Evolutionary conservation across 1,140 invertebrate species (phyloP).

Genomic region (Mycetomoellerius zeteki): DNA sequence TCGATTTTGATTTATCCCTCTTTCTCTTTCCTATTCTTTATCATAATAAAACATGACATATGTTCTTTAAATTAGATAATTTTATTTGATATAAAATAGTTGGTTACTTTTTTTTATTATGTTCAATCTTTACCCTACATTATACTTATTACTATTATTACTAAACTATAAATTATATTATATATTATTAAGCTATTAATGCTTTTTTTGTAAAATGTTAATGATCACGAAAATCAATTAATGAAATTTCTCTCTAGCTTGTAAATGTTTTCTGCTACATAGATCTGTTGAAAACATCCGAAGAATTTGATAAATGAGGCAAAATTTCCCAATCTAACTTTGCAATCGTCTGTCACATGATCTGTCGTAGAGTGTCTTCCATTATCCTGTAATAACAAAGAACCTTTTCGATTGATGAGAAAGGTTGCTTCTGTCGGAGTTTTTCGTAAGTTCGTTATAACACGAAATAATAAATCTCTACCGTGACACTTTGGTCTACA

Average conservation of each 20-base stretch:
- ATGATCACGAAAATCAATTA: neutral
- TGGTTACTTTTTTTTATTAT: neutral
- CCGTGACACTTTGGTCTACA: constrained; percentile 28
- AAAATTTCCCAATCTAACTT: constrained; percentile 48
- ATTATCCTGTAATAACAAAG: constrained; percentile 49
- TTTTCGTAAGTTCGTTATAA: constrained; percentile 49
- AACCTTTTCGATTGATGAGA: constrained; percentile 29
- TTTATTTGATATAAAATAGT: neutral
- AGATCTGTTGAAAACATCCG: constrained; percentile 29
- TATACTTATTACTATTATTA: neutral
- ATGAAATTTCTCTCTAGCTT: neutral
- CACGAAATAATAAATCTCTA: constrained; percentile 46
- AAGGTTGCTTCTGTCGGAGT: constrained; percentile 33
- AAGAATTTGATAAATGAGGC: constrained; percentile 30
- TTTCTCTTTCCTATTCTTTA: neutral
- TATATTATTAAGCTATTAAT: neutral
- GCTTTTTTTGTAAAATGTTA: neutral
- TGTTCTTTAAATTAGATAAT: neutral
- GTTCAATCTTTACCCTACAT: neutral
- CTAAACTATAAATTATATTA: no score
- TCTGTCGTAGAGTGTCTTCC: constrained; percentile 16
- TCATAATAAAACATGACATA: neutral
- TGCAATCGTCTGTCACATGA: constrained; percentile 29
- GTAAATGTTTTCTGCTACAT: neutral
- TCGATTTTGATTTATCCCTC: neutral